Percentiles rank a stretch among this genome's conserved stretches.
phyloP scores from a whole-genome alignment of 23 tunicate species.

The Clavelina lepadiformis region DNA sequence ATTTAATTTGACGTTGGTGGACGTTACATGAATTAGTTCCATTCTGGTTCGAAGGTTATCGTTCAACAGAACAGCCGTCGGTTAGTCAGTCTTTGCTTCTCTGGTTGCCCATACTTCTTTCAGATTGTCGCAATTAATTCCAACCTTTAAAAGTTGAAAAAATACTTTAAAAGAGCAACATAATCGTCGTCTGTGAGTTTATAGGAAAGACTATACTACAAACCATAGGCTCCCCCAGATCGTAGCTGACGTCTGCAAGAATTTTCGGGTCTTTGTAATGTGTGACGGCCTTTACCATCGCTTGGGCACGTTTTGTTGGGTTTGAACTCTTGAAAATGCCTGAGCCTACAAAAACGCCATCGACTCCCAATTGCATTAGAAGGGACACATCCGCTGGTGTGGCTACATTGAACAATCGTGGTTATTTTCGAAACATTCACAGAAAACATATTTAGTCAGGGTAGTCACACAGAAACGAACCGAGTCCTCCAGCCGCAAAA shows the following conservation, averaged over 20 bases:
- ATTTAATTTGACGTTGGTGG: too few species aligned
- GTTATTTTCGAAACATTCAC: neutral
- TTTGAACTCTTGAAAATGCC: slow-evolving; percentile 67
- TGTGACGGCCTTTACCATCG: slow-evolving; percentile 74
- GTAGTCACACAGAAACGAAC: slow-evolving; percentile 23
- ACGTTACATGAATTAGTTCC: too few species aligned
- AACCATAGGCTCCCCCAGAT: slow-evolving; percentile 83
- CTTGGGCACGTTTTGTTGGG: slow-evolving; percentile 65
- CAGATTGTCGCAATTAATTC: slow-evolving; percentile 79
- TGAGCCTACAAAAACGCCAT: slow-evolving; percentile 88
- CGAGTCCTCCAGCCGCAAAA: slow-evolving; percentile 86
- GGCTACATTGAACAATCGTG: slow-evolving; percentile 25
- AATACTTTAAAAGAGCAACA: neutral
- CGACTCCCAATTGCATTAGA: slow-evolving; percentile 86
- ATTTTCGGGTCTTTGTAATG: slow-evolving; percentile 64
- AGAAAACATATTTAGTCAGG: neutral
- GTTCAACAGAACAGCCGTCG: neutral
- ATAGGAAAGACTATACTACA: too few species aligned
- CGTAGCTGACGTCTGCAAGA: slow-evolving; percentile 69
- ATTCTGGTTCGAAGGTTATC: too few species aligned
- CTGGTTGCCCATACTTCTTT: slow-evolving; percentile 67
- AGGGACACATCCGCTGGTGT: slow-evolving; percentile 85
- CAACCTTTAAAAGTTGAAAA: slow-evolving; percentile 61
- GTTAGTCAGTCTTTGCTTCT: slow-evolving; percentile 39
- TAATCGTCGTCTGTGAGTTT: neutral